Conservation (phyloP, 2,888 invertebrate genomes). For the Trichogramma dendrolimi region DNA sequence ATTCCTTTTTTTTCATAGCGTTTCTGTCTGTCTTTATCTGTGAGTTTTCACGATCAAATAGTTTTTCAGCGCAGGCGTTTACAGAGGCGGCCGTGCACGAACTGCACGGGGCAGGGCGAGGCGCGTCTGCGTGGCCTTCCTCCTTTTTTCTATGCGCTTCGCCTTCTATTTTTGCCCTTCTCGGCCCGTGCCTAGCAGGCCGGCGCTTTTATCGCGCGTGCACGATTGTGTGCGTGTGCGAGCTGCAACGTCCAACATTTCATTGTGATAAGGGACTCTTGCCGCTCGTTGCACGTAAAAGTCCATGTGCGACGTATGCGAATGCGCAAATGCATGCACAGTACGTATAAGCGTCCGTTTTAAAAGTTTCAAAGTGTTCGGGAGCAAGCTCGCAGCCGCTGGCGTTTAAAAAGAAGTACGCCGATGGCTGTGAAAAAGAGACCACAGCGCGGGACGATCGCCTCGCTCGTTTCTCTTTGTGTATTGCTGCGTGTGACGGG, state of each 20-base stretch:
- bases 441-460: too few relatives aligned
- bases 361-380: conserved; percentile 9
- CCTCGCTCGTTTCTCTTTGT: too few relatives aligned
- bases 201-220: conserved; percentile 16
- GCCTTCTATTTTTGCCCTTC: conserved; percentile 15
- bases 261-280: conserved; percentile 9
- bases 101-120: conserved; percentile 29
- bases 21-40: too few relatives aligned
- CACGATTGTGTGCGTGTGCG: too few relatives aligned
- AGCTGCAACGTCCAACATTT: conserved; percentile 2
- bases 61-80: conserved; percentile 30
- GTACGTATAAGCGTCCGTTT: background rate
- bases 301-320: conserved; percentile 1
- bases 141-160: conserved; percentile 14
- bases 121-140: conserved; percentile 25
- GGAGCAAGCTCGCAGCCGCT: too few relatives aligned
- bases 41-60: conserved; percentile 46
- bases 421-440: too few relatives aligned
- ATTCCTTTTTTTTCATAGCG: too few relatives aligned
- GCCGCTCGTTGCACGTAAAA: too few relatives aligned
- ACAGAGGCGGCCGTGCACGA: too few relatives aligned
- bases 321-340: conserved; percentile 11
- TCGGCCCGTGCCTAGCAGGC: conserved; percentile 5
- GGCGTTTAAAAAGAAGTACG: too few relatives aligned
- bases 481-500: too few relatives aligned